Evolutionary conservation across 2,113 vertebrate genomes (phyloP).

Genomic region (Lanius collurio): DNA sequence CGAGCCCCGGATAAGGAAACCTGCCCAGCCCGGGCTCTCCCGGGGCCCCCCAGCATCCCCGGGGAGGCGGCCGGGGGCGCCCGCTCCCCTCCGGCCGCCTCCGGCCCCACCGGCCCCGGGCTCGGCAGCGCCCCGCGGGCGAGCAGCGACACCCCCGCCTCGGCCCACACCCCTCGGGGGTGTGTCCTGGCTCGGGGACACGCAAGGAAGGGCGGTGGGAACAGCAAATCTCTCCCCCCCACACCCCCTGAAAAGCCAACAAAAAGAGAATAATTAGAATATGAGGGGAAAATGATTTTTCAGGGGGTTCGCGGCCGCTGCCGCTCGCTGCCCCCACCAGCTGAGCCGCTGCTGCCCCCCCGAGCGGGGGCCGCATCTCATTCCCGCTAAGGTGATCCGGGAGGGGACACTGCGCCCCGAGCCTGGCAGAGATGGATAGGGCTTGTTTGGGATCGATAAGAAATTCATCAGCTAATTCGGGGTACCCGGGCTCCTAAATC

Average conservation of each 20-base stretch:
- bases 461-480: slow-evolving; percentile 98
- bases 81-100: background rate
- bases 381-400: background rate
- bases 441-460: slow-evolving; percentile 88
- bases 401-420: slow-evolving; percentile 16
- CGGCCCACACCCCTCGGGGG: background rate
- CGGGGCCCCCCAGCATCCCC: slow-evolving; percentile 70
- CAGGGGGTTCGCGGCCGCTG: background rate
- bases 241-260: background rate
- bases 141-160: background rate
- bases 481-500: slow-evolving; percentile 88
- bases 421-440: slow-evolving; percentile 94
- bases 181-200: background rate
- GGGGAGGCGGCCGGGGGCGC: slow-evolving; percentile 43
- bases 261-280: background rate
- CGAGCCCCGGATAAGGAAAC: slow-evolving; percentile 98
- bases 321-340: background rate
- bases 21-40: slow-evolving; percentile 78
- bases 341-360: background rate
- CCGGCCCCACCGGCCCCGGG: slow-evolving; percentile 25
- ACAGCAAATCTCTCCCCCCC: background rate
- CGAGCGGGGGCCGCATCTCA: background rate
- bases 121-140: background rate
- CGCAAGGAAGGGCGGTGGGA: background rate
- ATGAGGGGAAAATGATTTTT: background rate